A percentile compares a stretch with the other conserved stretches of the same genome.
Evolutionary conservation across 2,888 invertebrate species (phyloP).

Genomic region (Rhaphigaster nebulosa): DNA sequence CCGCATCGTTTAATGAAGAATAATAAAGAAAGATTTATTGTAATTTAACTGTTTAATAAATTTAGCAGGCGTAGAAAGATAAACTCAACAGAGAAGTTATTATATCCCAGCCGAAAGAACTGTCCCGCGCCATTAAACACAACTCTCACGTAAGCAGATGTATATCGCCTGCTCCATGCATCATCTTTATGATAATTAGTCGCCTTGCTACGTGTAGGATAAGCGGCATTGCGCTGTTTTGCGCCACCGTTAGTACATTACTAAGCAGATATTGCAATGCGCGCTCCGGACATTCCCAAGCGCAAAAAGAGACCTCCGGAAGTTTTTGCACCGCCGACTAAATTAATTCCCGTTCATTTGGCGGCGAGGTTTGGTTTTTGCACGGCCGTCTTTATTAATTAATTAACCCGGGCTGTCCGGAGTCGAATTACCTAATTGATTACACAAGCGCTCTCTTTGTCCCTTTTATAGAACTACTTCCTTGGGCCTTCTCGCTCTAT

Average conservation of each 20-base stretch:
- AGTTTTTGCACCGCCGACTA: not conserved
- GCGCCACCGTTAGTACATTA: slow-evolving; percentile 16
- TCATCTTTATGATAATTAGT: slow-evolving; percentile 17
- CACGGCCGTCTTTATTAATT: slow-evolving; percentile 21
- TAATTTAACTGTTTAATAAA: not conserved
- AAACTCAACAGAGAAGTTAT: slow-evolving; percentile 21
- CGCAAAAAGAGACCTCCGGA: not conserved
- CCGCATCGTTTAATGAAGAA: not conserved
- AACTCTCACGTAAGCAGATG: slow-evolving; percentile 22
- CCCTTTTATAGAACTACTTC: slow-evolving; percentile 9
- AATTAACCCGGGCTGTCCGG: slow-evolving; percentile 42
- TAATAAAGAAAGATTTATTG: not conserved
- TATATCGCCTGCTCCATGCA: not conserved
- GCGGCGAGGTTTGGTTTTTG: not conserved
- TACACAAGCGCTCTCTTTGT: slow-evolving; percentile 19
- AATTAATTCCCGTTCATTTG: slow-evolving; percentile 54
- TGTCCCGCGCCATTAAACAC: not conserved
- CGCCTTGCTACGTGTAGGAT: not conserved
- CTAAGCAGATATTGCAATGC: slow-evolving; percentile 21
- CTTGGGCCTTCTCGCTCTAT: not conserved
- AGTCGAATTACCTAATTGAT: slow-evolving; percentile 30
- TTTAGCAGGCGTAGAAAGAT: not conserved
- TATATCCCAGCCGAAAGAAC: not conserved
- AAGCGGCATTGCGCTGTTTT: slow-evolving; percentile 31
- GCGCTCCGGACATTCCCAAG: not conserved